Percentiles rank a stretch among this genome's conserved stretches.
Conservation (phyloP, 35 echinoderm and acorn worm species). For the Chiridota heheva region DNA sequence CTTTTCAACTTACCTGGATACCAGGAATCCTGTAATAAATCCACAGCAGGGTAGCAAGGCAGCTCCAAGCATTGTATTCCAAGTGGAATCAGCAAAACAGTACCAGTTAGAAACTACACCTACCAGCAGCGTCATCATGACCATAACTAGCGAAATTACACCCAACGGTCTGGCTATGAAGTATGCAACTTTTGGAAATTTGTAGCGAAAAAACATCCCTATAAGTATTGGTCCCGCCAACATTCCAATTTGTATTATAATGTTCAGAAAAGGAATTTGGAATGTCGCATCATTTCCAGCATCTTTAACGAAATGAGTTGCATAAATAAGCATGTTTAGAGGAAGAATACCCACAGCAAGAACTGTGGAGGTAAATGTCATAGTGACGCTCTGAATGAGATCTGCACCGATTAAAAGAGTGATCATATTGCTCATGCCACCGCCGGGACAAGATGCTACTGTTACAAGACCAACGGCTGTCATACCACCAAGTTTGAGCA, state of each 20-base stretch:
- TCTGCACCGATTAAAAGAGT: constrained; percentile 81
- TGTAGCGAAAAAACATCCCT: constrained; percentile 78
- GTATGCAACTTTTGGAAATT: constrained; percentile 80
- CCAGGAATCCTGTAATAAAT: constrained; percentile 73
- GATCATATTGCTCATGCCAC: constrained; percentile 96
- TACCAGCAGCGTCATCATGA: constrained; percentile 58
- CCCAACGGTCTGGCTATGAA: constrained; percentile 78
- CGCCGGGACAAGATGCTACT: constrained; percentile 87
- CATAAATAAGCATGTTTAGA: constrained; percentile 92
- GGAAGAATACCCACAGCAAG: constrained; percentile 85
- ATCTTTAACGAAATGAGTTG: constrained; percentile 52
- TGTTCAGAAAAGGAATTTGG: constrained; percentile 70
- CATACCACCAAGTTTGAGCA: constrained; percentile 65
- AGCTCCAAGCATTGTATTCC: constrained; percentile 61
- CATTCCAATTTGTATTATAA: constrained; percentile 83
- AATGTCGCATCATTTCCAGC: constrained; percentile 43
- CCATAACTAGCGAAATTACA: constrained; percentile 58
- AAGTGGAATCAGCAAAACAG: constrained; percentile 56
- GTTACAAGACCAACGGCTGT: constrained; percentile 83
- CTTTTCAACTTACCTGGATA: constrained; percentile 65
- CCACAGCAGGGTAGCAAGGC: constrained; percentile 75
- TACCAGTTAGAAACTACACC: constrained; percentile 85
- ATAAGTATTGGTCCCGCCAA: constrained; percentile 73
- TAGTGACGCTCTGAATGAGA: constrained; percentile 87
- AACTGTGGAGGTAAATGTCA: constrained; percentile 82